Evolutionary conservation across 2,113 vertebrate species (phyloP).

Genomic region (Mormoops blainvillei): DNA sequence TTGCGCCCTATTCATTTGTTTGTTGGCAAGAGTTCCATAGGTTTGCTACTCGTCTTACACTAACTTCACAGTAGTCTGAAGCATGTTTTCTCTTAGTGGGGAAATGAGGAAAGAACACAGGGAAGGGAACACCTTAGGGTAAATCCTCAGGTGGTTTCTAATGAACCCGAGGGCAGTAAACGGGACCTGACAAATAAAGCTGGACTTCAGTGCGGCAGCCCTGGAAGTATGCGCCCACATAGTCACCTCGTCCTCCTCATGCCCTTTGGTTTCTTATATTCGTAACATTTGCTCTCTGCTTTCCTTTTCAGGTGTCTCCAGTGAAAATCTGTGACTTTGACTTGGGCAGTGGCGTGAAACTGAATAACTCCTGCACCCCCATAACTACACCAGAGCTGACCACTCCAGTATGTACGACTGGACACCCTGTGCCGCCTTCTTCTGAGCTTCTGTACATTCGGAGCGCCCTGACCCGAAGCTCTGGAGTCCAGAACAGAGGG

Average conservation of each 20-base stretch:
- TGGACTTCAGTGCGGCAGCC: background rate
- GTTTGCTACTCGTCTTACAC: background rate
- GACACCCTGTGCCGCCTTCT: background rate
- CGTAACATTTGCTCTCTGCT: background rate
- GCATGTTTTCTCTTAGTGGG: background rate
- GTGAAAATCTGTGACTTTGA: conserved; percentile 99
- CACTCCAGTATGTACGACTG: conserved; percentile 86
- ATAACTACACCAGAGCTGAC: conserved; percentile 96
- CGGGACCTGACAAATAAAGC: background rate
- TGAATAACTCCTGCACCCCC: conserved; percentile 94
- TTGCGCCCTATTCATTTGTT: background rate
- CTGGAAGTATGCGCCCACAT: accelerated
- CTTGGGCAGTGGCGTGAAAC: conserved; percentile 94
- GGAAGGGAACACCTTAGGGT: background rate
- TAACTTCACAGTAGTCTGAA: background rate
- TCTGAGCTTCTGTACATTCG: background rate
- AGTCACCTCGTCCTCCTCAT: background rate
- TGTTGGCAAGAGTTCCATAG: background rate
- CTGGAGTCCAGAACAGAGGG: background rate
- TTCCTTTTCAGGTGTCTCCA: conserved; percentile 87
- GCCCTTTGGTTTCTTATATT: background rate
- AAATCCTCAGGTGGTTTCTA: background rate
- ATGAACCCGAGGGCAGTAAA: background rate
- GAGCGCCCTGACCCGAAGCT: background rate
- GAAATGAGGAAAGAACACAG: background rate